Conservation (phyloP, 1,140 invertebrate species). For the Oscheius sp. region DNA sequence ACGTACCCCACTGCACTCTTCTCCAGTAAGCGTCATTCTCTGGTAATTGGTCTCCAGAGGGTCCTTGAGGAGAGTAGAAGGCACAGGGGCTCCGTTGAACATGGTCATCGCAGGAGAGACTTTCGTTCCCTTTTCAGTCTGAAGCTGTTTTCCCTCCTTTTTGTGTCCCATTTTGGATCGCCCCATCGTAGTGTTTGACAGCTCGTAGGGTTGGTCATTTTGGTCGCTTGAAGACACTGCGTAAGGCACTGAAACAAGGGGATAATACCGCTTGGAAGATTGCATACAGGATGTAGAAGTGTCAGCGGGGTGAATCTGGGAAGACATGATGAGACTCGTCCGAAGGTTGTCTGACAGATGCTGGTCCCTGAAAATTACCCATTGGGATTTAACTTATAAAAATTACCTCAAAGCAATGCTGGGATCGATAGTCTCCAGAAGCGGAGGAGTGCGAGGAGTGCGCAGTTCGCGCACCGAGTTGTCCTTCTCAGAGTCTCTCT, state of each 20-base stretch:
- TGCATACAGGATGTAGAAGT: no score
- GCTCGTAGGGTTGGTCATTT: no score
- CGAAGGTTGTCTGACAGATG: neutral
- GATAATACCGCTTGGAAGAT: no score
- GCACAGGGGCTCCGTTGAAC: neutral
- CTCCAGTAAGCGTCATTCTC: conserved; percentile 59
- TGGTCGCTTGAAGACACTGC: no score
- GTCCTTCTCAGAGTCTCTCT: neutral
- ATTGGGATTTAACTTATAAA: neutral
- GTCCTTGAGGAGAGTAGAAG: conserved; percentile 33
- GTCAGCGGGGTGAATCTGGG: neutral
- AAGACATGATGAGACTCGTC: neutral
- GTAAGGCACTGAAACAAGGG: no score
- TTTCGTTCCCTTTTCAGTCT: neutral
- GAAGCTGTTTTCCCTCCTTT: neutral
- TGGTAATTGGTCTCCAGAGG: conserved; percentile 61
- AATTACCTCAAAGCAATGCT: neutral
- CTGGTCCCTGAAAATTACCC: neutral
- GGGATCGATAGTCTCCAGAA: neutral
- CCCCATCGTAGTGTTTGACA: neutral
- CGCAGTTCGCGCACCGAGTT: neutral
- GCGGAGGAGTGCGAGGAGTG: neutral
- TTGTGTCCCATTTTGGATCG: neutral
- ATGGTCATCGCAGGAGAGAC: neutral
- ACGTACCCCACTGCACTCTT: conserved; percentile 52